A percentile compares a stretch with the other conserved stretches of the same genome.
Evolutionary conservation across 2,113 vertebrate species (phyloP).

Genomic region (Macquaria ambigua): DNA sequence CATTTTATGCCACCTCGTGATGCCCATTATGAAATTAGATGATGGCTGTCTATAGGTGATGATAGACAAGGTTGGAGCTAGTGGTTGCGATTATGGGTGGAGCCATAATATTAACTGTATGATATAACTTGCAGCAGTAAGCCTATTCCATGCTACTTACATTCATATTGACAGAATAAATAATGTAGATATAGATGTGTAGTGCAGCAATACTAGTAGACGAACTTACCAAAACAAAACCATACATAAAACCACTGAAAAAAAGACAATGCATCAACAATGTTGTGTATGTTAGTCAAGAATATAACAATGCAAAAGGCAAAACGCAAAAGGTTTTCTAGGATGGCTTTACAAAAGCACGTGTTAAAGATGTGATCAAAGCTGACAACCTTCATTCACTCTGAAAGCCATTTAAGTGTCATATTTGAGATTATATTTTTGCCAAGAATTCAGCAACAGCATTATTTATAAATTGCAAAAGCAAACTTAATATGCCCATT

Average conservation of each 20-base stretch:
- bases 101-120: neutral
- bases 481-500: neutral
- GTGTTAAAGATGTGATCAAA: constrained; percentile 3
- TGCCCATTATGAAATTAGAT: neutral
- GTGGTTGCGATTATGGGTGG: neutral
- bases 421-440: neutral
- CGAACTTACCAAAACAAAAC: neutral
- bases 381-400: neutral
- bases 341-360: neutral
- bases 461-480: neutral
- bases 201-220: neutral
- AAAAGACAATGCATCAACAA: neutral
- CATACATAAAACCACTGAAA: neutral
- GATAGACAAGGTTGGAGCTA: neutral
- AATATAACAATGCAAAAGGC: neutral
- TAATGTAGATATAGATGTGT: neutral
- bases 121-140: no score
- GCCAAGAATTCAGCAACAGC: neutral
- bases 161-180: neutral
- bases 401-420: neutral
- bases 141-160: neutral
- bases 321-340: neutral
- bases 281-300: neutral
- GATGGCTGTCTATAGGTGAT: neutral
- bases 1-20: neutral